phyloP scores from a whole-genome alignment of 2,797 vertebrate species.

The Galago senegalensis region DNA sequence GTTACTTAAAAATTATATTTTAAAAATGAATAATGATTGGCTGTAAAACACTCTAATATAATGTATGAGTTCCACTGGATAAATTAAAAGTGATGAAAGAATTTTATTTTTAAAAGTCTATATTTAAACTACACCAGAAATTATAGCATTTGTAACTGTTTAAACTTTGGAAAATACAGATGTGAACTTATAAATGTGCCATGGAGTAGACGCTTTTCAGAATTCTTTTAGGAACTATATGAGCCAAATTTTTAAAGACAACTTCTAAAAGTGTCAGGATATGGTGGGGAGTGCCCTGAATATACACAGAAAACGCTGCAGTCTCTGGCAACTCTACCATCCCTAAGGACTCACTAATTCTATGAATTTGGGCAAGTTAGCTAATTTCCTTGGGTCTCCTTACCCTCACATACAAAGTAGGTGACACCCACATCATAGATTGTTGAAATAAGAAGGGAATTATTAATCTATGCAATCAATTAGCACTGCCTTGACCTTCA shows the following conservation, averaged over 20 bases:
- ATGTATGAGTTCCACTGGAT: background rate
- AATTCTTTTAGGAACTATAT: constrained; percentile 16
- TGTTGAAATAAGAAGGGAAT: background rate
- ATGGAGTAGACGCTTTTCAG: constrained; percentile 24
- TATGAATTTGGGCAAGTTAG: background rate
- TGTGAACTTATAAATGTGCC: constrained; percentile 40
- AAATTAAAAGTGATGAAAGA: constrained; percentile 10
- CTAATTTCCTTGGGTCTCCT: background rate
- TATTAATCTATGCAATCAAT: background rate
- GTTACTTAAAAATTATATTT: constrained; percentile 41
- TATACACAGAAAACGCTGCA: background rate
- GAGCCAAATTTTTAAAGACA: background rate
- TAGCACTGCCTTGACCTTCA: background rate
- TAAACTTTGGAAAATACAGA: constrained; percentile 49
- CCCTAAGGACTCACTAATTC: background rate
- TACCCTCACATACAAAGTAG: background rate
- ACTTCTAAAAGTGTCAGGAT: background rate
- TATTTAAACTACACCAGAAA: constrained; percentile 49
- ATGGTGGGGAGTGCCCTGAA: background rate
- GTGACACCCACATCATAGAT: background rate
- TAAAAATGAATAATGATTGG: constrained; percentile 20
- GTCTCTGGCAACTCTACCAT: background rate
- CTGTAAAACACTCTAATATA: background rate
- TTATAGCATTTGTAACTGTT: constrained; percentile 20
- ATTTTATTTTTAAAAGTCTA: constrained; percentile 53